A percentile compares a stretch with the other conserved stretches of the same genome.
phyloP scores from a whole-genome alignment of 2,797 vertebrate genomes.

The Cossypha caffra region DNA sequence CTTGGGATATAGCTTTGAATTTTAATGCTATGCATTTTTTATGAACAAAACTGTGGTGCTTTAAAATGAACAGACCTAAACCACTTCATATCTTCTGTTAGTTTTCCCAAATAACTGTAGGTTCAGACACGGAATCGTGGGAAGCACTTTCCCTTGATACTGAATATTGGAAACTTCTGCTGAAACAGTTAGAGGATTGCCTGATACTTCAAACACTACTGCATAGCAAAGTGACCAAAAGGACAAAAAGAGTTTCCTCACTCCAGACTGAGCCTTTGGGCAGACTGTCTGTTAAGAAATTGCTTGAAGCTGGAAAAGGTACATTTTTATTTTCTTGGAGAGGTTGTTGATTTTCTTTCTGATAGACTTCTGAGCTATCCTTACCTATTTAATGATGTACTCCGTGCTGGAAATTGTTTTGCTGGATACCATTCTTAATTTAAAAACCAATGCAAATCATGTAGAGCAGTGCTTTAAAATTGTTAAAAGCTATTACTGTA shows the following conservation, averaged over 20 bases:
- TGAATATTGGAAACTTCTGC: conserved; percentile 94
- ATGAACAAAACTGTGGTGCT: neutral
- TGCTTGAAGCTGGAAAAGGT: conserved; percentile 94
- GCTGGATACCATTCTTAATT: neutral
- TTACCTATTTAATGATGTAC: neutral
- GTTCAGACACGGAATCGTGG: conserved; percentile 82
- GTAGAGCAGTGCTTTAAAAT: neutral
- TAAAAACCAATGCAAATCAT: neutral
- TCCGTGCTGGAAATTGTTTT: neutral
- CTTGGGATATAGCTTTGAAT: neutral
- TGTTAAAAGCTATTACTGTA: neutral
- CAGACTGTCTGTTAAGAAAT: conserved; percentile 87
- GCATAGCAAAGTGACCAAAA: conserved; percentile 69
- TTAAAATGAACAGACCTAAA: neutral
- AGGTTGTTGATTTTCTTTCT: neutral
- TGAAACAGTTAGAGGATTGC: conserved; percentile 93
- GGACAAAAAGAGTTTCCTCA: conserved; percentile 61
- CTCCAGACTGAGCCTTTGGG: conserved; percentile 77
- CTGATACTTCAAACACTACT: conserved; percentile 92
- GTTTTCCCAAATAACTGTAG: conserved; percentile 72
- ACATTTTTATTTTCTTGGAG: neutral
- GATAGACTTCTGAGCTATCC: neutral
- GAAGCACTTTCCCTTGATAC: conserved; percentile 93
- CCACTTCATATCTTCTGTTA: conserved; percentile 3
- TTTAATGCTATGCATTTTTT: neutral